Evolutionary conservation across 2,797 vertebrate species (phyloP).

Genomic region (Tokudaia muenninki): DNA sequence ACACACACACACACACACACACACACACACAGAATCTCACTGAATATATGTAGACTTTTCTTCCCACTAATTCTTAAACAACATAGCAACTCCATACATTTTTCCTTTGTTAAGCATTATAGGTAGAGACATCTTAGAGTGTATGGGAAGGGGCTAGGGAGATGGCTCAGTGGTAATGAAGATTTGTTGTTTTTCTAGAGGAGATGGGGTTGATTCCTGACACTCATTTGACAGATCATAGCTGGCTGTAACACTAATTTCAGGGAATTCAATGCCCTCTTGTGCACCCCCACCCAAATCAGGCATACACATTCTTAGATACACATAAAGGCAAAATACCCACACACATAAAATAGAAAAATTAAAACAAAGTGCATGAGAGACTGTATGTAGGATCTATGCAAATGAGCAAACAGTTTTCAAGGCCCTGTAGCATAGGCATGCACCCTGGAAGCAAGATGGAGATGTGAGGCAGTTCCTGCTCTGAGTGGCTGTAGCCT

Average conservation of each 20-base stretch:
- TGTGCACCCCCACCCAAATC: neutral
- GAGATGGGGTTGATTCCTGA: neutral
- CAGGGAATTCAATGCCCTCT: neutral
- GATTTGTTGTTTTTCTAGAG: neutral
- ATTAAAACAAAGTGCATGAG: neutral
- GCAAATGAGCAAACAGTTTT: neutral
- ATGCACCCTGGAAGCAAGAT: neutral
- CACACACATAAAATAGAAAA: neutral
- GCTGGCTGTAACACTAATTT: neutral
- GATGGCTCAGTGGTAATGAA: neutral
- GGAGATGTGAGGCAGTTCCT: neutral
- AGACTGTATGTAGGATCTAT: neutral
- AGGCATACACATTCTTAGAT: neutral
- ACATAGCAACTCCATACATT: neutral
- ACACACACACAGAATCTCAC: neutral
- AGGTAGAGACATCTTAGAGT: neutral
- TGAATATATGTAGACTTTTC: neutral
- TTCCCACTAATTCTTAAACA: neutral
- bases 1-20: neutral
- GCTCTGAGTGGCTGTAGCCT: rapidly evolving
- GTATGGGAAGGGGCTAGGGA: neutral
- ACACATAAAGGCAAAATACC: neutral
- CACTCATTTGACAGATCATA: neutral
- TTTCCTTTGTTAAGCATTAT: neutral
- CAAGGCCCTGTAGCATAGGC: neutral